phyloP scores from a whole-genome alignment of 2,113 vertebrate species.

The Sinocyclocheilus anshuiensis region DNA sequence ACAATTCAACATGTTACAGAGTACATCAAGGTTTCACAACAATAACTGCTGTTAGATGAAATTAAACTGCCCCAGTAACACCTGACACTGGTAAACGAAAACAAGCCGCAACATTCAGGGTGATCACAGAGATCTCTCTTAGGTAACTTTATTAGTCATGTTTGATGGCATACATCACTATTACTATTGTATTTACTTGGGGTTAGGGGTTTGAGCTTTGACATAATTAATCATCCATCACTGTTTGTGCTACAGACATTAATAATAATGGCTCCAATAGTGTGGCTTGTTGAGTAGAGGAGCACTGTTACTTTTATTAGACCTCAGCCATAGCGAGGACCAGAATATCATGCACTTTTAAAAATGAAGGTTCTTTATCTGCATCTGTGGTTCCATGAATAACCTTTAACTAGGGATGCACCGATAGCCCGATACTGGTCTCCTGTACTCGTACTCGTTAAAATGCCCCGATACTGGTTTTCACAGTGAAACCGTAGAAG shows the following conservation, averaged over 20 bases:
- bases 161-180: background rate
- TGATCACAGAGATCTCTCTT: background rate
- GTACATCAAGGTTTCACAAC: background rate
- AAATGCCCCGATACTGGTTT: too few species aligned
- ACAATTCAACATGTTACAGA: background rate
- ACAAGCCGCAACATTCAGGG: background rate
- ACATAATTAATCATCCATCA: background rate
- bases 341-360: background rate
- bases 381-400: too few species aligned
- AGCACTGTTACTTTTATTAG: background rate
- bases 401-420: too few species aligned
- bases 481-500: too few species aligned
- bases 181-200: background rate
- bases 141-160: background rate
- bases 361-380: too few species aligned
- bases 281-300: background rate
- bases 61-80: background rate
- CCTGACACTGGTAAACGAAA: background rate
- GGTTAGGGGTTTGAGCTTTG: background rate
- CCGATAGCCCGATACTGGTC: too few species aligned
- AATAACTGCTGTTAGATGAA: slow-evolving; percentile 5
- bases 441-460: too few species aligned
- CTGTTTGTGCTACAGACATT: background rate
- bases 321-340: background rate
- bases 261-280: background rate